Base-by-base conservation (phyloP, 2,888 invertebrate species). In the Drosophila crucigera region DNA sequence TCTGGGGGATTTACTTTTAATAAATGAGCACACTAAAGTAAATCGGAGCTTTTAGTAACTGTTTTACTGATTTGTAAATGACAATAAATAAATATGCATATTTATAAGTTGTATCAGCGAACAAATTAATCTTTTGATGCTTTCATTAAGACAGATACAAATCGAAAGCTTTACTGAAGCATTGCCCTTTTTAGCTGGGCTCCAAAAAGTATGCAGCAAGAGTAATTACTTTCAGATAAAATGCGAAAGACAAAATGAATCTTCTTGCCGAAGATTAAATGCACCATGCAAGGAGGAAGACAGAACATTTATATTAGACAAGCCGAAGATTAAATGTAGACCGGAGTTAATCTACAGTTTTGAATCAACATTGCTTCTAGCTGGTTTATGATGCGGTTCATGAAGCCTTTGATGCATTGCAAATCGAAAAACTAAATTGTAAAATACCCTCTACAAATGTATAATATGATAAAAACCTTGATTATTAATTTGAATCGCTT, bases 171-270 rank as follows among this genome's bases (percentile, higher is more conserved):
- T n/a, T 14, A 25, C 22, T 31, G 7, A 47, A 49, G 30, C 22
- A 14, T 7, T 33, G 22, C 3, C 1, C 22, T 67, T 76, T 76
- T 47, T 19, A 30, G 25, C 47, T 22, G 35, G 0, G 9, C 56
- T 28, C 77, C 81, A 19, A 64, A 78, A 78, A 80, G 77, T 78
- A 71, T 80, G 77, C 77, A 62, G 10, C 43, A 67, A 2, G 0
- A 33, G 1, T 47, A 6, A 28, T 11, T 9, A 16, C 4, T 10
- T 16, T 16, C 1, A 50, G 33, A 28, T 37, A 22, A 35, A 30
- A 64, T 11, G 22, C 16, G 14, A 41, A 33, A 60, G n/a, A 47
- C 16, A 25, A 33, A 1, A 25, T 11, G 5, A n/a, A n/a, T n/a
- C n/a, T n/a, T 22, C 11, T 31, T 14, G 25, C 25, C 1, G 14